Percentiles rank a stretch among this genome's conserved stretches.
phyloP scores from a whole-genome alignment of 2,797 vertebrate genomes.

The Fringilla coelebs region DNA sequence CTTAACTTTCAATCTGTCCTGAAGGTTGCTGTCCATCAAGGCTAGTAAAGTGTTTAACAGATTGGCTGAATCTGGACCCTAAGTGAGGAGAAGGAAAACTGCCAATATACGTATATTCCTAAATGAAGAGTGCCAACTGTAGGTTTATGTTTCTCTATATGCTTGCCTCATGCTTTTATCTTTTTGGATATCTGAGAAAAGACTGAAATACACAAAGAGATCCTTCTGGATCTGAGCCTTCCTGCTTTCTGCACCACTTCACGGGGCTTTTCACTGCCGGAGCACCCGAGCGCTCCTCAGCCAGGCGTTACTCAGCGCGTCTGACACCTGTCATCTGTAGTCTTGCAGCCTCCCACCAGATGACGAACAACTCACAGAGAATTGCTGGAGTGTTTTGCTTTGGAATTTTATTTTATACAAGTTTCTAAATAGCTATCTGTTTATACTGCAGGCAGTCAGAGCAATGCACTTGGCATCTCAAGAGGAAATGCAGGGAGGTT shows the following conservation, averaged over 20 bases:
- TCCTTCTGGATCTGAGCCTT: background rate
- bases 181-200: background rate
- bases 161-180: background rate
- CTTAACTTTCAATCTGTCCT: background rate
- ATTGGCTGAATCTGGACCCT: background rate
- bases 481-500: background rate
- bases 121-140: background rate
- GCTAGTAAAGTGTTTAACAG: background rate
- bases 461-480: background rate
- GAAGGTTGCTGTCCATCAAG: background rate
- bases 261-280: background rate
- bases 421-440: background rate
- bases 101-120: background rate
- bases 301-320: rapidly evolving
- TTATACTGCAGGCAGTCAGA: background rate
- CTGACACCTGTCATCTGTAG: background rate
- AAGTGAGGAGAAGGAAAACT: background rate
- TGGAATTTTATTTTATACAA: background rate
- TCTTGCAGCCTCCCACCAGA: background rate
- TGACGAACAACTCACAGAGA: background rate
- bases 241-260: background rate
- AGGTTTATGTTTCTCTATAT: background rate
- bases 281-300: background rate
- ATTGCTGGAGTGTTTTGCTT: background rate
- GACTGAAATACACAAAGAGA: background rate